Evolutionary conservation across 2,113 vertebrate genomes (phyloP), one percentile per base, ranked within the genome.

Genomic region (Amazona vittata): DNA sequence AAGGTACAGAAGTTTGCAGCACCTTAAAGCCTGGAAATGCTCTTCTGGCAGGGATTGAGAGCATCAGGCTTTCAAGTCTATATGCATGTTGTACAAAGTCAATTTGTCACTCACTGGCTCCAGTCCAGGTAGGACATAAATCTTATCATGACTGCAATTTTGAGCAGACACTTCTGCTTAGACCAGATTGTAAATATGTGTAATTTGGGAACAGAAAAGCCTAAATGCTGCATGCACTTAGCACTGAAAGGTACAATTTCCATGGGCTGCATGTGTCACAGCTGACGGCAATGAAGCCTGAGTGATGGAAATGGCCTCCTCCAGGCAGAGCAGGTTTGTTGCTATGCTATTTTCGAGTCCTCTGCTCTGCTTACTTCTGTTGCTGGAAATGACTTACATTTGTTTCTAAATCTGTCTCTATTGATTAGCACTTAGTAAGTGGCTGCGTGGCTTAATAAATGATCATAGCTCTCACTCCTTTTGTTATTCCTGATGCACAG

Each of bases 401-500:
- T 50, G 41, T 70, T 97, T 93, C 95, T 96, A 95, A 94, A 96
- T 96, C 70, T 28, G 53, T 77, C 78, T 53, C 19, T 93, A 96
- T 96, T 85, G 96, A 96, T 96, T 77, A 96, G 74, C 82, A 77
- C 75, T 96, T 76, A 85, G 93, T 76, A 82, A 85, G 70, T 70
- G 87, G 84, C 35, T 93, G 69, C 74, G 76, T 22, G 43, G 70
- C 70, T 95, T 89, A 91, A 91, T 88, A 13, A 91, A 94, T 83
- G 67, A 90, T 53, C 47, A 46, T 20, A 53, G 62, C 55, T 88
- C 46, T 52, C 22, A 1, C 47, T 94, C 43, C 64, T 82, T 82
- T 94, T 91, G 44, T 93, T 91, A 57, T 90, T 91, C 33, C 52
- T 74, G 49, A 69, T 65, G 41, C 2, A 3, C 52, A 49, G 74